Evolutionary conservation across 2,888 invertebrate genomes (phyloP).

Genomic region (Cryptophagus acutangulus): DNA sequence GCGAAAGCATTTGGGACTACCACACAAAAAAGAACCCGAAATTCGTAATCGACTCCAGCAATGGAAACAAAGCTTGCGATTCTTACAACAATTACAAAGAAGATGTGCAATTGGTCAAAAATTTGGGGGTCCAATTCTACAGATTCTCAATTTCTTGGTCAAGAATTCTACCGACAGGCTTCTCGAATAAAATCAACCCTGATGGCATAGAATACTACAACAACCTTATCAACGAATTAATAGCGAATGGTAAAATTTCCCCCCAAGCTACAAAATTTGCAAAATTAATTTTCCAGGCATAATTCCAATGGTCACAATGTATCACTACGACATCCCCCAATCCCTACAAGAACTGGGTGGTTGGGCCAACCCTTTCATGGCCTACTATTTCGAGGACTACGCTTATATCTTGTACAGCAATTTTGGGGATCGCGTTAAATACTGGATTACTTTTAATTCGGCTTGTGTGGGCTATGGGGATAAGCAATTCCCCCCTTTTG

Average conservation of each 20-base stretch:
- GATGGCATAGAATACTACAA: conserved; percentile 73
- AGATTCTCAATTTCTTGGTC: conserved; percentile 75
- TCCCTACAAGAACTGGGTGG: conserved; percentile 55
- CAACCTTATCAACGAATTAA: conserved; percentile 65
- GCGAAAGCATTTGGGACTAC: conserved; percentile 60
- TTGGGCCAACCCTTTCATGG: conserved; percentile 59
- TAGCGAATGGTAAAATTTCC: conserved; percentile 38
- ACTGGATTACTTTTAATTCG: conserved; percentile 69
- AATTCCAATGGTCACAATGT: conserved; percentile 58
- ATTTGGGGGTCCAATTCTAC: conserved; percentile 62
- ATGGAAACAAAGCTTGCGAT: conserved; percentile 64
- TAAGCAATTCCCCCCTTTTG: conserved; percentile 52
- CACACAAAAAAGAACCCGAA: conserved; percentile 49
- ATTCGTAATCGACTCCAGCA: conserved; percentile 53
- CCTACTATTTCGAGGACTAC: conserved; percentile 58
- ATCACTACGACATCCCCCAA: conserved; percentile 48
- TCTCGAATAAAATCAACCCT: conserved; percentile 60
- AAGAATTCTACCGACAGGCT: conserved; percentile 66
- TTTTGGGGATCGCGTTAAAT: conserved; percentile 56
- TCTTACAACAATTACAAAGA: conserved; percentile 63
- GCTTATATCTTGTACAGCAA: conserved; percentile 53
- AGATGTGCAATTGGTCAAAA: conserved; percentile 59
- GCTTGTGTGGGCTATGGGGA: conserved; percentile 54
- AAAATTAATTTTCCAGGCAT: conserved; percentile 49
- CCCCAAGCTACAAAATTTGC: no score